phyloP scores from a whole-genome alignment of 1,140 invertebrate species.

The Drosophila varians region DNA sequence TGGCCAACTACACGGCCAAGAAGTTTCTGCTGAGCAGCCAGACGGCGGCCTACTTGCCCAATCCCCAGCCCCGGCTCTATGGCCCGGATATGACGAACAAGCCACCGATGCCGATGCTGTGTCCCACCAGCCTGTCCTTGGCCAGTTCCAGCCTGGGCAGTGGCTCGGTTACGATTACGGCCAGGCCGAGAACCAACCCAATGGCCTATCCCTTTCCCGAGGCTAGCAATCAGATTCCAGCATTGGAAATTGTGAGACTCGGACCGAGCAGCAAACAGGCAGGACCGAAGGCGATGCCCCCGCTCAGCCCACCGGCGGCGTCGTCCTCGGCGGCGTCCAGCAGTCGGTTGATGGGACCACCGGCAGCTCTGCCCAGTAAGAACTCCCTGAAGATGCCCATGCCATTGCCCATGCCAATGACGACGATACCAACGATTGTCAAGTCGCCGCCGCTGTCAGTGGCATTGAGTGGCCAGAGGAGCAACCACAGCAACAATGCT shows the following conservation, averaged over 20 bases:
- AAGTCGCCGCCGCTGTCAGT: conserved; percentile 69
- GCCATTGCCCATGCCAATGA: conserved; percentile 45
- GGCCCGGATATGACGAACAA: conserved; percentile 48
- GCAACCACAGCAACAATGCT: conserved; percentile 26
- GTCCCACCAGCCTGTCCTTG: conserved; percentile 34
- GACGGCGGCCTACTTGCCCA: conserved; percentile 22
- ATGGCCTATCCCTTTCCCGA: neutral
- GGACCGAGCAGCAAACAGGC: conserved; percentile 16
- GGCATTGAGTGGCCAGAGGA: conserved; percentile 47
- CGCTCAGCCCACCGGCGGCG: conserved; percentile 8
- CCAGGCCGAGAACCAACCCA: conserved; percentile 17
- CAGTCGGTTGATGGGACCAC: conserved; percentile 54
- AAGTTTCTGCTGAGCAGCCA: conserved; percentile 19
- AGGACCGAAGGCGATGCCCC: conserved; percentile 25
- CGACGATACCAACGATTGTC: conserved; percentile 57
- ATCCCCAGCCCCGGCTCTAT: conserved; percentile 46
- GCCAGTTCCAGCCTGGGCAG: conserved; percentile 7
- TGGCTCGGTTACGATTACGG: conserved; percentile 50
- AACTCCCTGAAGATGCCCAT: conserved; percentile 26
- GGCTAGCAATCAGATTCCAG: conserved; percentile 33
- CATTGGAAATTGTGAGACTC: conserved; percentile 70
- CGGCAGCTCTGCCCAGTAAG: conserved; percentile 38
- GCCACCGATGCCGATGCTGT: conserved; percentile 36
- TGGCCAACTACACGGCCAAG: conserved; percentile 28
- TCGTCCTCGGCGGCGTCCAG: neutral